Conservation (phyloP, 1,140 invertebrate species). For the Lasioglossum albipes region DNA sequence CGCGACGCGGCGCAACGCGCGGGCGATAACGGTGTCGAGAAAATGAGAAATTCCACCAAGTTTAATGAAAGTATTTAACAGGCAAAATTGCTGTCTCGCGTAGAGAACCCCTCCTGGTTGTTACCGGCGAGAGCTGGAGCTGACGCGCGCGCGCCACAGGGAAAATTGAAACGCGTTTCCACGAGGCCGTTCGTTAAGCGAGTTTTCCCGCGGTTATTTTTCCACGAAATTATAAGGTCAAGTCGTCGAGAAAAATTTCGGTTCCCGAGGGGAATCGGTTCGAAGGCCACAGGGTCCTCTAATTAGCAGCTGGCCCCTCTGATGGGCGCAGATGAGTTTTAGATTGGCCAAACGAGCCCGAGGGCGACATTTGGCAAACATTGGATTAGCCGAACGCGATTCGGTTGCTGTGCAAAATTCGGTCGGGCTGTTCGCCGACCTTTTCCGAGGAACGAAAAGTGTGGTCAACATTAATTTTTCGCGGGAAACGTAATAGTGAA, state of each 20-base stretch:
- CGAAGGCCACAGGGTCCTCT: no score
- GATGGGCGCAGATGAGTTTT: no score
- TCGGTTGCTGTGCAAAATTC: no score
- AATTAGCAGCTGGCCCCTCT: no score
- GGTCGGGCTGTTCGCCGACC: no score
- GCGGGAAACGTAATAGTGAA: no score
- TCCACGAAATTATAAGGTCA: conserved; percentile 1
- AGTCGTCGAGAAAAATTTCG: background rate
- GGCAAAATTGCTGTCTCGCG: conserved; percentile 56
- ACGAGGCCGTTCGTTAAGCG: conserved; percentile 24
- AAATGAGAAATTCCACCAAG: conserved; percentile 67
- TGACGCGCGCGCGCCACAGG: background rate
- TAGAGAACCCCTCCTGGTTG: background rate
- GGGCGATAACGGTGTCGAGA: conserved; percentile 44
- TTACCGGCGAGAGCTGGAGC: background rate
- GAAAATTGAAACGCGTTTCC: conserved; percentile 46
- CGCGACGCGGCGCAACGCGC: background rate
- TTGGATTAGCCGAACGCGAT: no score
- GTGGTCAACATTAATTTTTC: no score
- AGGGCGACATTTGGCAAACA: no score
- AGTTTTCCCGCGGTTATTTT: conserved; percentile 1
- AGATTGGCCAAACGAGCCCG: no score
- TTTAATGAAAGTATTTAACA: conserved; percentile 71
- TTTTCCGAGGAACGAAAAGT: no score
- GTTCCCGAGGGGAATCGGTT: no score